phyloP scores from a whole-genome alignment of 2,113 vertebrate genomes.

The Canis aureus region DNA sequence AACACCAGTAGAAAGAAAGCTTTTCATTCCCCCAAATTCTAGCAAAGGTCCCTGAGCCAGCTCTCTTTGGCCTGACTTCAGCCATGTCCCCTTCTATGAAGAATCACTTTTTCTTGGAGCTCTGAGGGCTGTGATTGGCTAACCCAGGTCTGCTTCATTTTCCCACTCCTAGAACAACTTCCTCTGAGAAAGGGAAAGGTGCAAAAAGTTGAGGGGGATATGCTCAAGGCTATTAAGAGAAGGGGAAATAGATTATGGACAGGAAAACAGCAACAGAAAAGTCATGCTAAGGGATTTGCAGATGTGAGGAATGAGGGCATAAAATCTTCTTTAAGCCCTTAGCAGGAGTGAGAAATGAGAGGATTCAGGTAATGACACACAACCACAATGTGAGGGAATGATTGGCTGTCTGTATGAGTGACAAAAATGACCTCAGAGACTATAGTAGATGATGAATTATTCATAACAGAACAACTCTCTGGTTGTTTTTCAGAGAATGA shows the following conservation, averaged over 20 bases:
- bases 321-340: not conserved
- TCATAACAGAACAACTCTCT: slow-evolving; percentile 9
- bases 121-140: not conserved
- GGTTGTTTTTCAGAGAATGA: slow-evolving; percentile 40
- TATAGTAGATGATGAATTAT: not conserved
- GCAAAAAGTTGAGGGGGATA: not conserved
- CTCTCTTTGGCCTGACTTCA: not conserved
- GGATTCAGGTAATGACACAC: not conserved
- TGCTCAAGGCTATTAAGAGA: not conserved
- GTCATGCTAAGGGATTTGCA: not conserved
- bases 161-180: not conserved
- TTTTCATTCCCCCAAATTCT: not conserved
- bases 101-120: not conserved
- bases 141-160: not conserved
- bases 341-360: slow-evolving; percentile 13
- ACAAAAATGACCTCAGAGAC: not conserved
- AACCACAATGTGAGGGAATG: not conserved
- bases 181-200: not conserved
- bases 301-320: not conserved
- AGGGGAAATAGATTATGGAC: not conserved
- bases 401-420: not conserved
- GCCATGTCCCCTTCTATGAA: not conserved
- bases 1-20: not conserved
- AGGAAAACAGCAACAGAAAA: slow-evolving; percentile 9
- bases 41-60: not conserved